These are phyloP conservation scores for Leptodactylus fallax DNA, from an alignment of 2,797 vertebrate genomes.

Conservation along the genomic window DNA sequence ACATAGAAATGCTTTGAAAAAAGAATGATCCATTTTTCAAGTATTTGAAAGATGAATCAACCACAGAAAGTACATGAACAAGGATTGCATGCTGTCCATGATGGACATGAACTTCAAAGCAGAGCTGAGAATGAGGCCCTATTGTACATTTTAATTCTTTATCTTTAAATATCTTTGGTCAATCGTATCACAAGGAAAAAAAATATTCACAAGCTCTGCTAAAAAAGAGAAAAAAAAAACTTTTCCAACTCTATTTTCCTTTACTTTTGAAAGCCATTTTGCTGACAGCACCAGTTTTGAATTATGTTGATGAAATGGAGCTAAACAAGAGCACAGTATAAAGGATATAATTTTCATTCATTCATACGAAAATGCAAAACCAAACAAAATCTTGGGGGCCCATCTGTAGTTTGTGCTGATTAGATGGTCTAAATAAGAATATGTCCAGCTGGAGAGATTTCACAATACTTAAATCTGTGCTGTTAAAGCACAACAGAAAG, in stretches of 20 bases:
- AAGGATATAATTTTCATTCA: conserved; percentile 62
- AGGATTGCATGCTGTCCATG: too few relatives aligned
- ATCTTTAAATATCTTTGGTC: too few relatives aligned
- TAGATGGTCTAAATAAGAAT: conserved; percentile 60
- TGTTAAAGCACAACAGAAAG: conserved; percentile 44
- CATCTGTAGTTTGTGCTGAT: conserved; percentile 63
- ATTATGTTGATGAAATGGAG: conserved; percentile 56
- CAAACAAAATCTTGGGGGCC: conserved; percentile 60
- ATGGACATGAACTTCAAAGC: too few relatives aligned
- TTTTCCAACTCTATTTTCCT: conserved; percentile 27
- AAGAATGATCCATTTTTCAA: too few relatives aligned
- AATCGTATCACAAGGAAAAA: too few relatives aligned
- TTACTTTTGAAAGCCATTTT: conserved; percentile 47
- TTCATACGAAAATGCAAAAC: conserved; percentile 60
- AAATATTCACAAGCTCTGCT: background rate
- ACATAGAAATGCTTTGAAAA: too few relatives aligned
- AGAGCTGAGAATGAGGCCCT: too few relatives aligned
- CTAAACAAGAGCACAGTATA: conserved; percentile 52
- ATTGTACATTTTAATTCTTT: too few relatives aligned
- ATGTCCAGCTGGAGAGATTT: conserved; percentile 59
- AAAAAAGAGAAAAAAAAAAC: conserved; percentile 5
- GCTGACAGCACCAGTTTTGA: conserved; percentile 56
- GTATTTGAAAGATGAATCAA: too few relatives aligned
- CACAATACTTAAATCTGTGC: conserved; percentile 57
- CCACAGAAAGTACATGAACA: too few relatives aligned